A percentile compares a stretch with the other conserved stretches of the same genome.
phyloP scores from a whole-genome alignment of 1,140 invertebrate species.

The Elysia chlorotica region DNA sequence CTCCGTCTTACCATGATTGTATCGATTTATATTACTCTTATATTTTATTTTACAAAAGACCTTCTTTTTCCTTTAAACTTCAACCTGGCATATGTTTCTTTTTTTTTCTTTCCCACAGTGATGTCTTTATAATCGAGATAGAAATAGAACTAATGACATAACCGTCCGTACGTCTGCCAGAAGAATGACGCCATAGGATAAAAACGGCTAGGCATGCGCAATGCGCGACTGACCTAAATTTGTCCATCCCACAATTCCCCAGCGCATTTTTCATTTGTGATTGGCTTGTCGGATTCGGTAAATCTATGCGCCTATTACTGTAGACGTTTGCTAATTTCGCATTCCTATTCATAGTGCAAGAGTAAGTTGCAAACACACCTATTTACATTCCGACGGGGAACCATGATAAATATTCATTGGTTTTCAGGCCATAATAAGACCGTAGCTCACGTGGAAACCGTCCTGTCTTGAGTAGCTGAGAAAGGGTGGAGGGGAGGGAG shows the following conservation, averaged over 20 bases:
- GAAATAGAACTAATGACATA: neutral
- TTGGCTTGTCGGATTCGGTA: neutral
- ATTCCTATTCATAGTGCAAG: no score
- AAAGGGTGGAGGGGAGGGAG: no score
- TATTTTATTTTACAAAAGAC: neutral
- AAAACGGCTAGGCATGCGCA: neutral
- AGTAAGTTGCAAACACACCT: no score
- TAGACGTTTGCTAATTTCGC: no score
- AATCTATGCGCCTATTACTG: no score
- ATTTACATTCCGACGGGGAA: no score
- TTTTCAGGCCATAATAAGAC: no score
- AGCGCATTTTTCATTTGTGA: neutral
- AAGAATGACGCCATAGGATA: neutral
- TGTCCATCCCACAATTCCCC: neutral
- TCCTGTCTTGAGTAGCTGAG: no score
- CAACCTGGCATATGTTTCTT: neutral
- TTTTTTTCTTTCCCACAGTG: neutral
- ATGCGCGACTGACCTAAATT: neutral
- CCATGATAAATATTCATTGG: no score
- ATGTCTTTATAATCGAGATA: neutral
- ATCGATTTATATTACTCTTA: neutral
- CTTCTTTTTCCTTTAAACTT: neutral
- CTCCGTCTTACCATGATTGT: neutral
- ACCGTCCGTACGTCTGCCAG: neutral
- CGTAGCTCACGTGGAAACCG: no score